Base-by-base conservation (phyloP, 1,140 invertebrate species). In the Drosophila elegans region DNA sequence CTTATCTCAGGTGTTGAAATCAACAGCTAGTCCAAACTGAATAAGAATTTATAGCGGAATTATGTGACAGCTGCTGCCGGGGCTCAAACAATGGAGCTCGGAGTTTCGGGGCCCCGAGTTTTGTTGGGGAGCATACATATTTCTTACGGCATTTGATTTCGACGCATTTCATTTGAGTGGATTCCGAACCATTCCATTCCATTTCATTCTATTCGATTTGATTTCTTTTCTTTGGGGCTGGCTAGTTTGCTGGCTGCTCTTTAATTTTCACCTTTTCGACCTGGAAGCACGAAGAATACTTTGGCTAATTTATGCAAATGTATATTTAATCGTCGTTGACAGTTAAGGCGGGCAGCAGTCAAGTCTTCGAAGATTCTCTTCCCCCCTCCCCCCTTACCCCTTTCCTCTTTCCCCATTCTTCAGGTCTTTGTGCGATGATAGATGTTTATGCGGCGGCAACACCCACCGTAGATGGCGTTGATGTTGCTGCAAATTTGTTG, bases 11-110 rank as follows among this genome's bases (percentile, higher is more conserved):
- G 85, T 89, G 84, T 89, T 89, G 84, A 89, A 89, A 89, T 89
- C 84, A 89, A 89, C 84, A 89, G 84, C 84, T 89, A 90, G 84
- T 90, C 84, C 85, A 84, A 89, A 89, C 85, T 89, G 84, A 80
- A 89, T 84, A 90, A 89, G 84, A 89, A 89, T 89, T 89, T 89
- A 89, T 89, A 90, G 84, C 85, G 84, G 84, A 89, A 89, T 89
- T 89, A 89, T 89, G 84, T 88, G 84, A 89, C 84, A 88, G 84
- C 68, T 79, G 83, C 84, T 88, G 83, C 83, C 60, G 83, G 57
- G 55, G 16, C 60, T 25, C 52, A 63, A 63, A 54, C 71, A 74
- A 74, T 76, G 68, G 59, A 61, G 67, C 62, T 61, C 41, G 34
- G 27, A 45, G 42, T 62, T 73, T 78, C 44, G 46, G 48, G 64